Conservation (phyloP, 1,140 invertebrate genomes). For the Calosoma granatense region DNA sequence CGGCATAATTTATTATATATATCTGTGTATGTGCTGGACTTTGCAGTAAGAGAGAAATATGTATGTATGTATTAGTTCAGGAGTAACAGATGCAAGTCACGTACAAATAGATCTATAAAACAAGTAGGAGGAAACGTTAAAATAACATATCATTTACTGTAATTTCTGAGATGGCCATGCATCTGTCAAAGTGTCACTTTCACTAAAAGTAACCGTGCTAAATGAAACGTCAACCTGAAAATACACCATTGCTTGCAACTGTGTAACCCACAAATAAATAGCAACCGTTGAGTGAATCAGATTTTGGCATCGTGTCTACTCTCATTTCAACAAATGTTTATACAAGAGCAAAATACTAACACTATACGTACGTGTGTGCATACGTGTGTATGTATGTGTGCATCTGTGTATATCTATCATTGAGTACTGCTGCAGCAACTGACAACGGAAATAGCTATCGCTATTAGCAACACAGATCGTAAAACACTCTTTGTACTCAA, state of each 20-base stretch:
- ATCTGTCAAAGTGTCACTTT: constrained; percentile 7
- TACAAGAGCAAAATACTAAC: background rate
- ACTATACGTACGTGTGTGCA: background rate
- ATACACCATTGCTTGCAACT: background rate
- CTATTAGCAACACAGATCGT: background rate
- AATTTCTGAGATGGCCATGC: background rate
- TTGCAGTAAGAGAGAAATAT: no score
- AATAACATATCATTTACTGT: constrained; percentile 8
- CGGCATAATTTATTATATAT: no score
- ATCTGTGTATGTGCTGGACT: no score
- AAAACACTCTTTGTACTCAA: constrained; percentile 4
- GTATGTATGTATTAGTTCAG: no score
- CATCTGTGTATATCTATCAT: background rate
- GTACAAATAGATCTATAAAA: no score
- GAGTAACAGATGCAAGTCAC: no score
- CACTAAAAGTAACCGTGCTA: background rate
- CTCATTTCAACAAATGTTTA: constrained; percentile 3
- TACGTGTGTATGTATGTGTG: background rate
- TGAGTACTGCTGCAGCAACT: background rate
- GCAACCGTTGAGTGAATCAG: constrained; percentile 3
- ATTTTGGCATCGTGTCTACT: background rate
- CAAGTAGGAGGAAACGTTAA: background rate
- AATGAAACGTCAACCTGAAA: constrained; percentile 4
- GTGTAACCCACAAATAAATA: background rate
- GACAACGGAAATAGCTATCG: constrained; percentile 7